Evolutionary conservation across 2,888 invertebrate species (phyloP), one percentile per base, ranked within the genome.

Genomic region (Drosophila paracracens): DNA sequence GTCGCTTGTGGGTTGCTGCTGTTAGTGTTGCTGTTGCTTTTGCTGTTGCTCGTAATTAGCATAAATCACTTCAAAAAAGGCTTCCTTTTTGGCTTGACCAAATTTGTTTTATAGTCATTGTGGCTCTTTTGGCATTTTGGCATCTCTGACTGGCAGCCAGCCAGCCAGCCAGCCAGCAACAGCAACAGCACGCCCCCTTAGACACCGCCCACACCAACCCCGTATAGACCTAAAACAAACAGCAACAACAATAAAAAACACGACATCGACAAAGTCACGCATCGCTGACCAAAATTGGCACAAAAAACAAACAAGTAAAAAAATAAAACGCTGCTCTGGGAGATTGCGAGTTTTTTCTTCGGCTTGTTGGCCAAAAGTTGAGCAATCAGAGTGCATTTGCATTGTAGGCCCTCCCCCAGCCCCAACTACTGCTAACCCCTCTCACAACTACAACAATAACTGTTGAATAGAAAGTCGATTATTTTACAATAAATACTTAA

Each of bases 11-110:
- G 79, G 76, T 21, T 53, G 36, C 27, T 54, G 54, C 36, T 27
- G 36, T 33, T 52, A 18, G 38, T 71, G 70, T 51, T 70, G 63
- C 40, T 53, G 62, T 29, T 60, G 57, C 21, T 56, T 38, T 66
- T 60, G 73, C 61, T 71, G 79, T 59, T 77, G 79, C 82, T 83
- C 88, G 85, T 85, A 89, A 87, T 87, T 87, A 89, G 85, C 87
- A 89, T 87, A 89, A 87, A 89, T 89, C 87, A 89, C 87, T 89
- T 87, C 85, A 82, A 85, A 89, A 86, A 87, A 82, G 87, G 89
- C 89, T 87, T 83, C 89, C 88, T 82, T 85, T 85, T 85, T 80
- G 80, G 88, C 80, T 78, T 89, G 88, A 87, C 87, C 87, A 89
- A 87, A 87, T 87, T 87, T 89, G 88, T 87, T 79, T 87, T 87